Percentiles rank a stretch among this genome's conserved stretches.
Evolutionary conservation across 2,797 vertebrate species (phyloP).

Genomic region (Sebastes steindachneri): DNA sequence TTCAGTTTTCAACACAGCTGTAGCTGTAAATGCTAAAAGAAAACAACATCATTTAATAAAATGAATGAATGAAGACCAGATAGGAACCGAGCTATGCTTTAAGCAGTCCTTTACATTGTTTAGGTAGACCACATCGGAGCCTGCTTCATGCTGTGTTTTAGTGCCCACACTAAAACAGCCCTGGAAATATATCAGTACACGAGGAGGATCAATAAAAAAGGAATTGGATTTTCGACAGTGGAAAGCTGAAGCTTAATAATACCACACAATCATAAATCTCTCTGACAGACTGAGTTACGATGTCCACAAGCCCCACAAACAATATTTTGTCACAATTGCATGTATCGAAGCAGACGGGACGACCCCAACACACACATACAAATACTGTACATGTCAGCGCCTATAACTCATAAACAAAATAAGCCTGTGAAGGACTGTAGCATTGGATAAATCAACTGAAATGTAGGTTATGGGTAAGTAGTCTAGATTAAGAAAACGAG

Average conservation of each 20-base stretch:
- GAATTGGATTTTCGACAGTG: slow-evolving; percentile 71
- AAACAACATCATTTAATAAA: neutral
- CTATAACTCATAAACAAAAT: slow-evolving; percentile 32
- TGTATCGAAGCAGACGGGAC: slow-evolving; percentile 7
- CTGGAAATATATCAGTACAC: slow-evolving; percentile 62
- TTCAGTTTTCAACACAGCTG: neutral
- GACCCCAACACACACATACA: slow-evolving; percentile 2
- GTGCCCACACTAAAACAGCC: slow-evolving; percentile 49
- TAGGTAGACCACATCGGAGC: slow-evolving; percentile 16
- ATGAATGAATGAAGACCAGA: neutral
- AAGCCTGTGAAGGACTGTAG: slow-evolving; percentile 1
- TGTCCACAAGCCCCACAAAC: slow-evolving; percentile 39
- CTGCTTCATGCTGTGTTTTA: slow-evolving; percentile 30
- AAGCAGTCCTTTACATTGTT: neutral
- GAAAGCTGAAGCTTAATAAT: slow-evolving; percentile 70
- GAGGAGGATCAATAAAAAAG: slow-evolving; percentile 75
- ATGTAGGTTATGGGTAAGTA: slow-evolving; percentile 39
- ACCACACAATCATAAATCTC: slow-evolving; percentile 70
- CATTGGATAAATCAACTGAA: slow-evolving; percentile 27
- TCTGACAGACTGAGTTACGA: slow-evolving; percentile 61
- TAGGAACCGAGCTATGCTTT: neutral
- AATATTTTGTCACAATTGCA: slow-evolving; percentile 39
- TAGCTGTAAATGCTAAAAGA: neutral
- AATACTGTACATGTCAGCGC: neutral
- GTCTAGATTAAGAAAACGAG: slow-evolving; percentile 36